Evolutionary conservation across 2,797 vertebrate species (phyloP).

Genomic region (Todus mexicanus): DNA sequence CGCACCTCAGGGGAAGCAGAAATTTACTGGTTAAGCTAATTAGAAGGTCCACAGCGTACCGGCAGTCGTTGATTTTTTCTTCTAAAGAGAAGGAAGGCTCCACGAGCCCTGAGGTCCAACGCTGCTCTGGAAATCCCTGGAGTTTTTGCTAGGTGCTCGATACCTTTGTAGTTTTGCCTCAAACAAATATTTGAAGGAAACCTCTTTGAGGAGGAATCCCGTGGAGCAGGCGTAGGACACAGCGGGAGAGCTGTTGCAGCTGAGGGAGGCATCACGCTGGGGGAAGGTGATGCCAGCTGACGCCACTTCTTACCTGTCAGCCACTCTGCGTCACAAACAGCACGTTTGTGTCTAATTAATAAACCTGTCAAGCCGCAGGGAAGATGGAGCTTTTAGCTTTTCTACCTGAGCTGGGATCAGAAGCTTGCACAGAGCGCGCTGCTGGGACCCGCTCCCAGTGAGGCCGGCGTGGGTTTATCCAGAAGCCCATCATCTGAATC

Average conservation of each 20-base stretch:
- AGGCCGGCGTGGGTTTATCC: neutral
- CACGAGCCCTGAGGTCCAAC: neutral
- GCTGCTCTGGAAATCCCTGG: neutral
- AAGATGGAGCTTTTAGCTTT: neutral
- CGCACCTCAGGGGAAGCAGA: slow-evolving; percentile 8
- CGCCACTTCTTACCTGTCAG: neutral
- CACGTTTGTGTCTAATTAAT: neutral
- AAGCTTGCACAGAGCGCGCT: neutral
- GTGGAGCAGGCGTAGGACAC: neutral
- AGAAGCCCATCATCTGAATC: neutral
- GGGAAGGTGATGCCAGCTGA: neutral
- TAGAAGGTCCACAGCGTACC: neutral
- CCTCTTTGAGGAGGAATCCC: neutral
- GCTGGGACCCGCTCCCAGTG: neutral
- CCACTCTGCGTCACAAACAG: neutral
- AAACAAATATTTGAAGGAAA: neutral
- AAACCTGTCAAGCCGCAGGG: neutral
- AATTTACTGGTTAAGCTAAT: slow-evolving; percentile 27
- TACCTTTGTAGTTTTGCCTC: neutral
- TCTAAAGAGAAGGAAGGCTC: neutral
- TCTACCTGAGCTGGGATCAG: neutral
- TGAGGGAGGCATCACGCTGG: neutral
- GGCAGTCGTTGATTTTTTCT: neutral
- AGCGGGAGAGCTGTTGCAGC: neutral
- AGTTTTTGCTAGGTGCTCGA: neutral